Base-by-base conservation (phyloP, 1,140 invertebrate species). In the Diabrotica undecimpunctata region DNA sequence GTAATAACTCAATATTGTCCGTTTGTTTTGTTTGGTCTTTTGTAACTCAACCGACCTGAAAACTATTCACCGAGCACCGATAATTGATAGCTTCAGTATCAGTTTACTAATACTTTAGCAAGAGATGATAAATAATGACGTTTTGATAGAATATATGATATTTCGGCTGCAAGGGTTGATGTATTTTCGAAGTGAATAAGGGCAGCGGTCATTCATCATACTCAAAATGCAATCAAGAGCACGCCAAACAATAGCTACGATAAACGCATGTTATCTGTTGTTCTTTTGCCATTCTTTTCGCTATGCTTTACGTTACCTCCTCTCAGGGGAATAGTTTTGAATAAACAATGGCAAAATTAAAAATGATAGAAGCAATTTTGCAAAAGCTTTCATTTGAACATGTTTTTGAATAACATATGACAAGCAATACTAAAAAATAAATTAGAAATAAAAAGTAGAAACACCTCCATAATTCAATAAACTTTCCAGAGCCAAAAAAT, bases 201-300 rank as follows among this genome's bases (percentile, higher is more conserved):
- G 70, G 65, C 66, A 70, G 60, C 68, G 67, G 62, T 67, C 74
- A 77, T 77, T 72, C 74, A 72, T 77, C 75, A 77, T 77, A 77
- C 75, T 77, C 74, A 77, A 77, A 77, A 66, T 64, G 73, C 69
- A 76, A 77, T 77, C 75, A 75, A 69, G 64, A 70, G 64, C 72
- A 65, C 66, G 71, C 64, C 70, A 10, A 72, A 74, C 75, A 76
- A 75, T 71, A 58, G 65, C 62, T 36, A 10, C 55, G 60, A 72
- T 73, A 67, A 69, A 65, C 59, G 54, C 51, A 39, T 64, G 59
- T 54, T 65, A 50, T 51, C 14, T 38, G 9, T 65, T 71, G 53
- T 64, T 71, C 71, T 73, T 67, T 72, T 72, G 54, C 54, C 54
- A 36, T 36, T 55, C 12, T 55, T 13, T 55, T 8, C n/a, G n/a